Base-by-base conservation (phyloP, 2,113 vertebrate genomes). In the Carassius auratus region DNA sequence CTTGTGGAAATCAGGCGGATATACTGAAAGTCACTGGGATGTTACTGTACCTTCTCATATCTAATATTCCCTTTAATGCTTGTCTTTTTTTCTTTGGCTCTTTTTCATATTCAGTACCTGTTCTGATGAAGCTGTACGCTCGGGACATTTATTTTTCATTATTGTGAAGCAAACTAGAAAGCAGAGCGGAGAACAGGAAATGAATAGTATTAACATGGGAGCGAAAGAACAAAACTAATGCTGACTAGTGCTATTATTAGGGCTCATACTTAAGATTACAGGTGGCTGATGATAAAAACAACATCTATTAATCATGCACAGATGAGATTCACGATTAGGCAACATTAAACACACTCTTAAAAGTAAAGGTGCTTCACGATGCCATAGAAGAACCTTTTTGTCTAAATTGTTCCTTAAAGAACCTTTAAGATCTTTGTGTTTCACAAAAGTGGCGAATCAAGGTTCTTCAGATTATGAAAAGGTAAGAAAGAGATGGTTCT, bases 1-100 rank as follows among this genome's bases (percentile, higher is more conserved):
- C 48, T 85, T 61, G 38, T 91, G 86, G 80, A 87, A 86, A 77
- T 42, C 87, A 88, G 84, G 84, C 90, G 88, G 87, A 85, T 90
- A 83, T 61, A 84, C 85, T 36, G 73, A 77, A 84, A 92, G 83
- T 86, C 84, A 57, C 75, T 30, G 45, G 8, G 50, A 55, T 76
- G 75, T 50, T 76, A 52, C 33, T 38, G 68, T 71, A 17, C 23
- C 14, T 76, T 6, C 36, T 74, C 42, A 48, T 74, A 48, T 74
- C 71, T 74, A 19, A 23, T 74, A 75, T 75, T 75, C 42, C 5
- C 42, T 75, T 75, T 75, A 75, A 50, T 48, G 42, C 21, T 14
- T 23, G 23, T 14, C 12, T n/a, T 48, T 74, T 48, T 23, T 75
- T 23, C 42, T 75, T 48, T 48, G 42, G 10, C 71, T 45, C 21